A percentile compares a stretch with the other conserved stretches of the same genome.
These are phyloP conservation scores for Trochalopteron elliotii DNA, from an alignment of 2,113 vertebrate species.

Conservation along the genomic window DNA sequence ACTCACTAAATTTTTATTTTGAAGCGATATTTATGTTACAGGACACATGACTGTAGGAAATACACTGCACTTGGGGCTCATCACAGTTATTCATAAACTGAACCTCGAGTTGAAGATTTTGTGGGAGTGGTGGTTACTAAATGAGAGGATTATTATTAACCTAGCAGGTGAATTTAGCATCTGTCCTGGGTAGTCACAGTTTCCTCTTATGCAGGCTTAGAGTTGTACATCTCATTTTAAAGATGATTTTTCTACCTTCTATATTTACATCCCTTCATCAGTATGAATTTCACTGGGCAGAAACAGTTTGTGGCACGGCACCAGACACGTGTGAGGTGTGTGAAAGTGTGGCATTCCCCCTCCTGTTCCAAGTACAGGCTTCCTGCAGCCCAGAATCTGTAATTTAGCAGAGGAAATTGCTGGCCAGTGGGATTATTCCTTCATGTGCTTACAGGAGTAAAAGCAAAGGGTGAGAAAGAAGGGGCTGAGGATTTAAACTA, in stretches of 20 bases:
- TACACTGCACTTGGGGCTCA: neutral
- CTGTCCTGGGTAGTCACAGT: neutral
- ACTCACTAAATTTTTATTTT: neutral
- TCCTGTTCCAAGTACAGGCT: neutral
- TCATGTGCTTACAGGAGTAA: neutral
- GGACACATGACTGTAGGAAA: neutral
- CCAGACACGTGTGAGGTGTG: neutral
- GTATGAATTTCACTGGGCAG: neutral
- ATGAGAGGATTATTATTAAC: neutral
- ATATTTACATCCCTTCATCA: neutral
- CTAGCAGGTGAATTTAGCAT: neutral
- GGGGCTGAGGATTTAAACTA: neutral
- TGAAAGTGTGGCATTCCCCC: neutral
- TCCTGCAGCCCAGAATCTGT: neutral
- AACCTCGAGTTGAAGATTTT: neutral
- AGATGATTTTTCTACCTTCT: neutral
- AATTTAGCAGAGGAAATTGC: neutral
- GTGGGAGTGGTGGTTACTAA: neutral
- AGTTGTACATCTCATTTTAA: neutral
- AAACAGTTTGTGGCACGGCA: neutral
- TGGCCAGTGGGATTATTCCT: neutral
- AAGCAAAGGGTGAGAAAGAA: neutral
- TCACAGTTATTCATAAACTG: neutral
- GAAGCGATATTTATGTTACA: neutral
- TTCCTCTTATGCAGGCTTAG: neutral